Conservation (phyloP, 1,140 invertebrate genomes). For the Cotesia typhae region DNA sequence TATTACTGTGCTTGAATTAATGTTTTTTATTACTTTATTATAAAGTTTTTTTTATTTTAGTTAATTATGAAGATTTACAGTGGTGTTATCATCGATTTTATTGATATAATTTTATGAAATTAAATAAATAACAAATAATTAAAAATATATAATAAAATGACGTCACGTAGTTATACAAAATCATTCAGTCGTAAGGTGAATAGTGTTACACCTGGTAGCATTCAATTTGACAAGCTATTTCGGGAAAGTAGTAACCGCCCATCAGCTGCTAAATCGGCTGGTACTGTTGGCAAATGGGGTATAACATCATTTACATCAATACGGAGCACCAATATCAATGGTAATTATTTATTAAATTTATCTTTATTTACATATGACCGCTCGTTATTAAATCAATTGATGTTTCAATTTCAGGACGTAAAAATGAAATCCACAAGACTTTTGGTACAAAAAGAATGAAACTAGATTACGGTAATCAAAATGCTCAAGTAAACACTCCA, state of each 20-base stretch:
- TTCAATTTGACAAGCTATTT: slow-evolving; percentile 81
- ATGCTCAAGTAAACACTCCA: slow-evolving; percentile 49
- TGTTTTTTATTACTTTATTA: too few relatives aligned
- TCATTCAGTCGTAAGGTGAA: slow-evolving; percentile 66
- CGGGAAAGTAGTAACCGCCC: slow-evolving; percentile 89
- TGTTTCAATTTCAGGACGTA: slow-evolving; percentile 49
- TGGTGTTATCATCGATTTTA: not conserved
- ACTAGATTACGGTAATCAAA: slow-evolving; percentile 62
- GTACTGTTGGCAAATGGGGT: slow-evolving; percentile 91
- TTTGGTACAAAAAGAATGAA: slow-evolving; percentile 57
- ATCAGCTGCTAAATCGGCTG: slow-evolving; percentile 85
- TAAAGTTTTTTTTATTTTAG: not conserved
- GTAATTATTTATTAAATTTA: slow-evolving; percentile 57
- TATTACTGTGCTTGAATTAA: too few relatives aligned
- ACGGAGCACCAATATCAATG: slow-evolving; percentile 77
- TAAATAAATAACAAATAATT: slow-evolving; percentile 49
- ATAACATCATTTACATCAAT: slow-evolving; percentile 92
- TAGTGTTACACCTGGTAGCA: slow-evolving; percentile 68
- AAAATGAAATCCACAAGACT: slow-evolving; percentile 53
- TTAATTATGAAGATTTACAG: slow-evolving; percentile 17
- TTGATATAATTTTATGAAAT: not conserved
- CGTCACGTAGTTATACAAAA: slow-evolving; percentile 70
- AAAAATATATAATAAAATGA: slow-evolving; percentile 53
- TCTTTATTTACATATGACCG: not conserved
- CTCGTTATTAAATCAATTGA: not conserved